Conservation (phyloP, 23 tunicate species). For the Diplosoma virens region DNA sequence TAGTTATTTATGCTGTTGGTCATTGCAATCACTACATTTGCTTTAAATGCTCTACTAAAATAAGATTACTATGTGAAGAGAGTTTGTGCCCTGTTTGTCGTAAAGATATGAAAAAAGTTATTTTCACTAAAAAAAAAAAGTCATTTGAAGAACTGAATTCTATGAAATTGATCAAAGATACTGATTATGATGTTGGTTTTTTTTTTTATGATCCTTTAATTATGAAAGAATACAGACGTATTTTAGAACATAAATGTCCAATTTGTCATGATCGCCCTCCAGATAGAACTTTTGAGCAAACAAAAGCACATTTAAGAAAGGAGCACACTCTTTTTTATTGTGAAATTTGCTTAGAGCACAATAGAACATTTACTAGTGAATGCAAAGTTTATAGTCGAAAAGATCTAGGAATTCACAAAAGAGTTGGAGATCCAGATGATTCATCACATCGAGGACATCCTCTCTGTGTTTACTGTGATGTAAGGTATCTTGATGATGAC, state of each 20-base stretch:
- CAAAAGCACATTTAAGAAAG: constrained; percentile 66
- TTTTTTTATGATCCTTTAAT: constrained; percentile 31
- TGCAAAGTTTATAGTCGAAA: constrained; percentile 73
- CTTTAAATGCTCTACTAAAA: constrained; percentile 77
- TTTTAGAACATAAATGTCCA: constrained; percentile 65
- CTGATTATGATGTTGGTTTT: constrained; percentile 10
- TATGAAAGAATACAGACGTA: constrained; percentile 15
- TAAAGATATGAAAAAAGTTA: constrained; percentile 59
- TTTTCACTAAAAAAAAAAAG: constrained; percentile 17
- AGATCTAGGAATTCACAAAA: constrained; percentile 74
- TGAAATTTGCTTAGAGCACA: constrained; percentile 69
- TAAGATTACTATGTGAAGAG: constrained; percentile 73
- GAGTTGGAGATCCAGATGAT: constrained; percentile 87
- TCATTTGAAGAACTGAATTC: constrained; percentile 26
- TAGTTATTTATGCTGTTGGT: constrained; percentile 80
- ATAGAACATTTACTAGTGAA: constrained; percentile 75
- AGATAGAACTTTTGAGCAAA: constrained; percentile 42
- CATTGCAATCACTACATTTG: constrained; percentile 82
- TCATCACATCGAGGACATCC: constrained; percentile 91
- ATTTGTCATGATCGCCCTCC: constrained; percentile 57
- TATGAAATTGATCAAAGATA: constrained; percentile 31
- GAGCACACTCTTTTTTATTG: constrained; percentile 73
- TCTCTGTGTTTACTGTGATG: constrained; percentile 79
- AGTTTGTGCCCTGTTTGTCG: constrained; percentile 80
- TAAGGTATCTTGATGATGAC: constrained; percentile 73